Percentiles rank a stretch among this genome's conserved stretches.
These are phyloP conservation scores for Watsonalla cultraria DNA, from an alignment of 2,888 invertebrate genomes.

Conservation along the genomic window DNA sequence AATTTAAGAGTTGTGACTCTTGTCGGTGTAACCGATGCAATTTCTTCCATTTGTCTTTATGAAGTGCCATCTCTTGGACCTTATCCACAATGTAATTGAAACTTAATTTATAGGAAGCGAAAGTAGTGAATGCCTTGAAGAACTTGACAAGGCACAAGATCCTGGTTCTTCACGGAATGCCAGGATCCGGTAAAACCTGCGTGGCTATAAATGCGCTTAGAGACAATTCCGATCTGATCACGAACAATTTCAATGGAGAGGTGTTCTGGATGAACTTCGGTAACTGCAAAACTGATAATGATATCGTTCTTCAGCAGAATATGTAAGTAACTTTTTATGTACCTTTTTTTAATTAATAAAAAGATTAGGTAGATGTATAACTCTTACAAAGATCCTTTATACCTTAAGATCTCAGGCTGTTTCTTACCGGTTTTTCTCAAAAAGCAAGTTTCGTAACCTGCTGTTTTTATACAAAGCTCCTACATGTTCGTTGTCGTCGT, in stretches of 20 bases:
- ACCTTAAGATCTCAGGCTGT: too few relatives aligned
- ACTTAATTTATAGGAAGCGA: slow-evolving; percentile 57
- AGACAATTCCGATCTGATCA: slow-evolving; percentile 67
- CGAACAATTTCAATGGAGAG: slow-evolving; percentile 73
- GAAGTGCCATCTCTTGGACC: too few relatives aligned
- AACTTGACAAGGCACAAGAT: slow-evolving; percentile 74
- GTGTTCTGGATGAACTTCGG: slow-evolving; percentile 79
- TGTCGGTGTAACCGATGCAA: too few relatives aligned
- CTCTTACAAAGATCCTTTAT: too few relatives aligned
- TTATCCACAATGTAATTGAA: not conserved
- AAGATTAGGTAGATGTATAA: too few relatives aligned
- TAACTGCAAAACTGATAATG: slow-evolving; percentile 69
- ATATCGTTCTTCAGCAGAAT: slow-evolving; percentile 63
- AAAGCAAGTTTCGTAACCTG: too few relatives aligned
- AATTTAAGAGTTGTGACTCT: too few relatives aligned
- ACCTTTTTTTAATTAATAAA: not conserved
- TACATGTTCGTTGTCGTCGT: too few relatives aligned
- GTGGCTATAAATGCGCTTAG: slow-evolving; percentile 80
- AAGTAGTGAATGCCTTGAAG: slow-evolving; percentile 65
- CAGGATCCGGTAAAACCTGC: slow-evolving; percentile 86
- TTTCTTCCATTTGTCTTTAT: too few relatives aligned
- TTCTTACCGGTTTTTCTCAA: too few relatives aligned
- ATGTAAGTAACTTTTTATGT: slow-evolving; percentile 42
- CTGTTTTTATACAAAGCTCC: too few relatives aligned
- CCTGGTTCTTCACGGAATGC: slow-evolving; percentile 84